Percentiles rank a stretch among this genome's conserved stretches.
These are phyloP conservation scores for Bradypus variegatus DNA, from an alignment of 2,797 vertebrate species.

Conservation along the genomic window DNA sequence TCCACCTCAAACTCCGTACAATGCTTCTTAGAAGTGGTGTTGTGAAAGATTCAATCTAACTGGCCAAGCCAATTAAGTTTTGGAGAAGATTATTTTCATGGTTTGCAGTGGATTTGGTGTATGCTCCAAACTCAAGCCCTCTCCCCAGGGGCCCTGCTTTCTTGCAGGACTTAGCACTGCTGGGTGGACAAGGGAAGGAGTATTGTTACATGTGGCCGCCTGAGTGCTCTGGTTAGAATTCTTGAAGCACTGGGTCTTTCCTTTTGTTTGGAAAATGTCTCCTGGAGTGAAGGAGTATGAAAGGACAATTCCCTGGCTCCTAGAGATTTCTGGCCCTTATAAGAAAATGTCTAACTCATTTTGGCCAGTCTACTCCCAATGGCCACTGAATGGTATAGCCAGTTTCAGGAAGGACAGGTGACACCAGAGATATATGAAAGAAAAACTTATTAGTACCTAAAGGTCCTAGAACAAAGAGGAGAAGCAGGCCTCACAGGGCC, in stretches of 20 bases:
- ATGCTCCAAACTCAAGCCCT: neutral
- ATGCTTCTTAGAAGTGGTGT: neutral
- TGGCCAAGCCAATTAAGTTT: neutral
- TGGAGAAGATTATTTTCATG: neutral
- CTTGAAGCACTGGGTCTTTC: neutral
- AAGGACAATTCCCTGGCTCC: neutral
- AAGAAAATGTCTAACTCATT: neutral
- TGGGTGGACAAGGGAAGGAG: neutral
- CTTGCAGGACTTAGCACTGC: neutral
- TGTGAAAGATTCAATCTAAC: neutral
- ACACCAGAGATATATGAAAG: too few relatives aligned
- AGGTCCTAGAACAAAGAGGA: too few relatives aligned
- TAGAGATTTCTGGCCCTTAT: neutral
- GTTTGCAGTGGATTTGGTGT: neutral
- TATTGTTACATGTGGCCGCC: neutral
- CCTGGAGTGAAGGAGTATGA: neutral
- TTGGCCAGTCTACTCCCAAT: neutral
- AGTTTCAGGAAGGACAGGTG: too few relatives aligned
- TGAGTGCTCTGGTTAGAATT: neutral
- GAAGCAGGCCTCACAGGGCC: too few relatives aligned
- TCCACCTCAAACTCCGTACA: neutral
- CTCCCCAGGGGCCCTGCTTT: neutral
- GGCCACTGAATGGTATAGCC: too few relatives aligned
- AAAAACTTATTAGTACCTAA: too few relatives aligned
- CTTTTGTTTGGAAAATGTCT: neutral